phyloP scores from a whole-genome alignment of 2,797 vertebrate species.

The Gobionotothen gibberifrons region DNA sequence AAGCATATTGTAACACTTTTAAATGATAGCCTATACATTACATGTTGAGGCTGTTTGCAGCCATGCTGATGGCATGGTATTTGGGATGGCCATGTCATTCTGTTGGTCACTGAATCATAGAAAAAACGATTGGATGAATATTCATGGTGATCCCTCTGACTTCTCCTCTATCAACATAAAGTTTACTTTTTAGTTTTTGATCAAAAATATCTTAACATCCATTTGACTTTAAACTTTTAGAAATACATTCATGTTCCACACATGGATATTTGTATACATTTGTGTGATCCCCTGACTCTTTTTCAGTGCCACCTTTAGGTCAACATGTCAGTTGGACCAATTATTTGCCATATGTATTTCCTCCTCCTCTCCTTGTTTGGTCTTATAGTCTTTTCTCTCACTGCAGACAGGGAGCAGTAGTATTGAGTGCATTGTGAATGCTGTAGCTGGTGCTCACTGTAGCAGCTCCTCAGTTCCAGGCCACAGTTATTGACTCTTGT shows the following conservation, averaged over 20 bases:
- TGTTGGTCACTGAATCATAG: neutral
- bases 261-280: neutral
- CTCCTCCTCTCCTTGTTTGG: neutral
- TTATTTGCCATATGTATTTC: too few species aligned
- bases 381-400: neutral
- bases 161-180: too few species aligned
- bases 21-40: neutral
- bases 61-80: neutral
- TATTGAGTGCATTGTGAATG: slow-evolving; percentile 28
- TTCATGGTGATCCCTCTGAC: too few species aligned
- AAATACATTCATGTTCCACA: neutral
- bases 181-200: neutral
- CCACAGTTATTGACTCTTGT: slow-evolving; percentile 66
- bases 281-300: neutral
- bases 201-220: neutral
- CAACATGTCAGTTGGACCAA: neutral
- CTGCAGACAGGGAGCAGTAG: slow-evolving; percentile 17
- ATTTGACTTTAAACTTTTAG: too few species aligned
- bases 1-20: neutral
- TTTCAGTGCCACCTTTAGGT: neutral
- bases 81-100: neutral
- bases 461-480: slow-evolving; percentile 35
- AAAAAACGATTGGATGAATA: too few species aligned
- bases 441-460: slow-evolving; percentile 56
- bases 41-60: too few species aligned